Base-by-base conservation (phyloP, 2,888 invertebrate species). In the Phytoseiulus persimilis region DNA sequence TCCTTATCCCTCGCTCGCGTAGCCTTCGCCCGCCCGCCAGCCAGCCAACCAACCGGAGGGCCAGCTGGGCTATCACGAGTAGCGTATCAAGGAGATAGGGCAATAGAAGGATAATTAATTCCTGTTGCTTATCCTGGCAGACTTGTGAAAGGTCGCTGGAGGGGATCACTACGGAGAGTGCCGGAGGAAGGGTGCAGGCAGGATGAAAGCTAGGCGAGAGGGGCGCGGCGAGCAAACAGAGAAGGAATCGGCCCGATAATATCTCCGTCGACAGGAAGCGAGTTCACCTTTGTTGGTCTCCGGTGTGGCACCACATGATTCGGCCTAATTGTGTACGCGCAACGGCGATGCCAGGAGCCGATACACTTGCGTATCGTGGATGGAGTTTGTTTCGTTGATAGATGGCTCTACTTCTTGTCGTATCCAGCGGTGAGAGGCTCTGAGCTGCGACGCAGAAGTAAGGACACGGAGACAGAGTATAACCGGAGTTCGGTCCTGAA, bases 21-120 rank as follows among this genome's bases (percentile, higher is more conserved):
- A 28, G 23, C 65, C 65, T 65, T 28, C 65, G 14, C 18, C 65
- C 18, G 18, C 65, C 65, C 1, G 65, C 65, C 65, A 18, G 28
- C 65, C 65, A 65, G n/a, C n/a, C n/a, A n/a, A n/a, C n/a, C n/a
- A n/a, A n/a, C n/a, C n/a, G n/a, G n/a, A n/a, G n/a, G n/a, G n/a
- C n/a, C n/a, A n/a, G n/a, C n/a, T n/a, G n/a, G 18, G 65, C 65
- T 65, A 65, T 65, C 65, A 65, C 65, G 65, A 65, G 65, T 65
- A 65, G 65, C 65, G 65, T 65, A 65, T 65, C 65, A 65, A 65
- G 65, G 65, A 28, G 65, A 65, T 65, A 28, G 65, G 5, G 65
- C 65, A 65, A 65, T 65, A 32, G 87, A 33, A 87, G 87, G 87
- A 87, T 87, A 87, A 87, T 87, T 87, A 87, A 87, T 87, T 87